Base-by-base conservation (phyloP, 1,140 invertebrate species). In the Pseudobourletiella spinata region DNA sequence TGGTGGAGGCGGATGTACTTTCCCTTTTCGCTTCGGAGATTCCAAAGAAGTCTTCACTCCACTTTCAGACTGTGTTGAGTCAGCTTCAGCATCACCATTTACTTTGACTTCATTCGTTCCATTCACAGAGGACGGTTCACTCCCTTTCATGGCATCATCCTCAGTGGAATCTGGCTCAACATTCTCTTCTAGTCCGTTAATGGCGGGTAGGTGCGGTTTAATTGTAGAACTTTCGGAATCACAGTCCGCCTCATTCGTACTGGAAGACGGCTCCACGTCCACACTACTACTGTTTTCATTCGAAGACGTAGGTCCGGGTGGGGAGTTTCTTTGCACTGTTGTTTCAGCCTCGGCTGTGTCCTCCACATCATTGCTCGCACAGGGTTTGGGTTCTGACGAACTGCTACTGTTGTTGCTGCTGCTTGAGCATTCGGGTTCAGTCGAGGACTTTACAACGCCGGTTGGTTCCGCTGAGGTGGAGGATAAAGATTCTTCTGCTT, bases 1-100 rank as follows among this genome's bases (percentile, higher is more conserved):
- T 4, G 54, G 58, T 39, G 32, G 32, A 11, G 32, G 32, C 14
- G 62, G 63, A 20, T 65, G 59, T 39, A 62, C 54, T 35, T 68
- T 68, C 0, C 59, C 59, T 61, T 59, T 57, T 48, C 48, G 57
- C 35, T 55, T 55, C 22, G 42, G 42, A 8, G 57, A 59, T 35
- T 55, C 52, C 15, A 26, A 14, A 26, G 50, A 26, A 3, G 22
- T 35, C 39, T 57, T 52, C 0, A 30, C 50, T 15, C 18, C 42
- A 61, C 55, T 51, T 48, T 56, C 35, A 16, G 44, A n/a, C 25
- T 50, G 44, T 26, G 44, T 59, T 16, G 57, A 48, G 16, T 35
- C 29, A 46, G 3, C 39, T 44, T 54, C 50, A 26, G 28, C 15
- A 20, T 43, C 54, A 55, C 43, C 54, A 11, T 62, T 62, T 8